Percentiles rank a stretch among this genome's conserved stretches.
Evolutionary conservation across 2,797 vertebrate genomes (phyloP).

Genomic region (Thunnus albacares): DNA sequence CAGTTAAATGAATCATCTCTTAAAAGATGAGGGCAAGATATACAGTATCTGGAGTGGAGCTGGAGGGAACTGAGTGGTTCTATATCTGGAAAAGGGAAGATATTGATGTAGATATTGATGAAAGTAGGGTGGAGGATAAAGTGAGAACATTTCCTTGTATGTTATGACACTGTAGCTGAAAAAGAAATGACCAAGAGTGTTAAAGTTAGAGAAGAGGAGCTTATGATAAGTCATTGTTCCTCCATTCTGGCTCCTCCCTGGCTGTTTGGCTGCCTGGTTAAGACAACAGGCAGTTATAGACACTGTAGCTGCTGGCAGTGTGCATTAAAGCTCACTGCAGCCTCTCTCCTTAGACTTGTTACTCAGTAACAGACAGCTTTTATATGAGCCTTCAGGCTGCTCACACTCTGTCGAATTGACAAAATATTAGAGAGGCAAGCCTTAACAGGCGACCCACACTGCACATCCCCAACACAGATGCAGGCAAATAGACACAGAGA

Average conservation of each 20-base stretch:
- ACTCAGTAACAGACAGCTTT: conserved; percentile 53
- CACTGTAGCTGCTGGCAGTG: conserved; percentile 37
- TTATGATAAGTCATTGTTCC: conserved; percentile 30
- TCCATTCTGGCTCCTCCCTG: conserved; percentile 43
- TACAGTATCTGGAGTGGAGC: conserved; percentile 46
- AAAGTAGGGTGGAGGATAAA: conserved; percentile 43
- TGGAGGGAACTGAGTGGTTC: conserved; percentile 56
- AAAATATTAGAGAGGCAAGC: conserved; percentile 80
- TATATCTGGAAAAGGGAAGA: conserved; percentile 55
- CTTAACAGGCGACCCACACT: conserved; percentile 65
- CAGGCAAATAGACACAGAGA: conserved; percentile 49
- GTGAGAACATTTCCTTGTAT: conserved; percentile 49
- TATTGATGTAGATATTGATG: conserved; percentile 44
- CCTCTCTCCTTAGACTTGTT: conserved; percentile 49
- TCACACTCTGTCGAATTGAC: conserved; percentile 66
- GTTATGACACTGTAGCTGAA: conserved; percentile 63
- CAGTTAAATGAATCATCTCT: conserved; percentile 50
- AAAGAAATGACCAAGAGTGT: conserved; percentile 58
- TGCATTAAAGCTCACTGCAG: conserved; percentile 54
- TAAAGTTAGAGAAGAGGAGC: conserved; percentile 35
- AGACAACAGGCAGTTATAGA: conserved; percentile 59
- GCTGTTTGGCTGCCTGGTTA: conserved; percentile 48
- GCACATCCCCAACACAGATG: conserved; percentile 56
- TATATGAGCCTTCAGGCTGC: conserved; percentile 70
- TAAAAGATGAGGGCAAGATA: conserved; percentile 48